These are phyloP conservation scores for Epizoanthus illoricatus DNA, from an alignment of 92 coral and sea anemone genomes.

Conservation along the genomic window DNA sequence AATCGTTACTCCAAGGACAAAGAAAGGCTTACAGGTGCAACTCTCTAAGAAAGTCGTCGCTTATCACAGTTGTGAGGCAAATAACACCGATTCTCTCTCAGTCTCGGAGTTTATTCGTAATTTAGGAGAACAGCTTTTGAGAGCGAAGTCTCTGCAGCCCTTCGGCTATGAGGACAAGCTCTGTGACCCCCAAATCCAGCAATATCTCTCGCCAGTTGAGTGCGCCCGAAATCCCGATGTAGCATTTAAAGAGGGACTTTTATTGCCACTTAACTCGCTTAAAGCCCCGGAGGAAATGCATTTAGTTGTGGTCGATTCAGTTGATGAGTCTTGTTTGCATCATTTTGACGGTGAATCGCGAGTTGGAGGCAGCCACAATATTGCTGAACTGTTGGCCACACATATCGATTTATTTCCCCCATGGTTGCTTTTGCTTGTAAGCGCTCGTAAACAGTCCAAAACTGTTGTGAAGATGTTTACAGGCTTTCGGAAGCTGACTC, in stretches of 20 bases:
- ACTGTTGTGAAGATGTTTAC: constrained; percentile 96
- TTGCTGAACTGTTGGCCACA: constrained; percentile 89
- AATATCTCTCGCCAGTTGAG: constrained; percentile 71
- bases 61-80: constrained; percentile 85
- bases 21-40: constrained; percentile 66
- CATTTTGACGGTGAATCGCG: constrained; percentile 71
- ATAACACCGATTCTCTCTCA: constrained; percentile 77
- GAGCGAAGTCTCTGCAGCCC: constrained; percentile 64
- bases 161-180: constrained; percentile 70
- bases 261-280: constrained; percentile 87
- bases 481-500: constrained; percentile 93
- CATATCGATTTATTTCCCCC: constrained; percentile 88
- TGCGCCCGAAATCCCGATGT: constrained; percentile 84
- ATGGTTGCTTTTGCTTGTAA: constrained; percentile 86
- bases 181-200: constrained; percentile 76
- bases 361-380: constrained; percentile 73
- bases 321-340: constrained; percentile 89
- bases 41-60: constrained; percentile 81
- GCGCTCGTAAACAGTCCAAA: constrained; percentile 96
- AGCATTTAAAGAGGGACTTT: constrained; percentile 88
- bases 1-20: constrained; percentile 74
- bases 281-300: constrained; percentile 75
- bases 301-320: constrained; percentile 84
- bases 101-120: constrained; percentile 84
- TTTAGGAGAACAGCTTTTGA: constrained; percentile 86